These are phyloP conservation scores for Glyphotaelius pellucidus DNA, from an alignment of 2,888 invertebrate genomes.

Conservation along the genomic window DNA sequence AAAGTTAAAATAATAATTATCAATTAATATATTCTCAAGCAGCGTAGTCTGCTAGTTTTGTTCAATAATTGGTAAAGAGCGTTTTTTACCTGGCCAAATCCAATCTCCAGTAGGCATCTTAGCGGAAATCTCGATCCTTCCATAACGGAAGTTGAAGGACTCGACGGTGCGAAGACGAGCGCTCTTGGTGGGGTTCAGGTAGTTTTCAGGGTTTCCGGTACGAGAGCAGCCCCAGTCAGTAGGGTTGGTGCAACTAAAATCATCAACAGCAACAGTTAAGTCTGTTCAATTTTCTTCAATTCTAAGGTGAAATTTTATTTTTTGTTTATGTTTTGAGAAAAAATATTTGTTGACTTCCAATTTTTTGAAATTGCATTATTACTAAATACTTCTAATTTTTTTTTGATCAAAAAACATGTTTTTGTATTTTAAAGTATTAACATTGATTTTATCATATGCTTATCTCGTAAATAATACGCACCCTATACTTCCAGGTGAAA, in stretches of 20 bases:
- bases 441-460: too few relatives aligned
- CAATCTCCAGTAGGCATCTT: constrained; percentile 85
- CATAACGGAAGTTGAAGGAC: constrained; percentile 82
- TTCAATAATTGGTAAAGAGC: neutral
- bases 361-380: neutral
- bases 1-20: too few relatives aligned
- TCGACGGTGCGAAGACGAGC: constrained; percentile 80
- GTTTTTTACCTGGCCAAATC: constrained; percentile 74
- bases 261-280: neutral
- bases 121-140: constrained; percentile 80
- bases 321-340: neutral
- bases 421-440: too few relatives aligned
- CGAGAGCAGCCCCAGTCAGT: constrained; percentile 80
- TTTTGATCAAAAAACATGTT: too few relatives aligned
- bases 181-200: constrained; percentile 82
- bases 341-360: neutral
- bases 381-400: too few relatives aligned
- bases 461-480: neutral
- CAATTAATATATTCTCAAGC: neutral
- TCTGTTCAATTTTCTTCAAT: too few relatives aligned
- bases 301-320: neutral
- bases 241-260: constrained; percentile 78
- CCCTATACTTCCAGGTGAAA: neutral
- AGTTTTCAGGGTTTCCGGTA: constrained; percentile 74
- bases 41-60: neutral